Conservation (phyloP, 2,113 vertebrate genomes). For the Ageneiosus marmoratus region DNA sequence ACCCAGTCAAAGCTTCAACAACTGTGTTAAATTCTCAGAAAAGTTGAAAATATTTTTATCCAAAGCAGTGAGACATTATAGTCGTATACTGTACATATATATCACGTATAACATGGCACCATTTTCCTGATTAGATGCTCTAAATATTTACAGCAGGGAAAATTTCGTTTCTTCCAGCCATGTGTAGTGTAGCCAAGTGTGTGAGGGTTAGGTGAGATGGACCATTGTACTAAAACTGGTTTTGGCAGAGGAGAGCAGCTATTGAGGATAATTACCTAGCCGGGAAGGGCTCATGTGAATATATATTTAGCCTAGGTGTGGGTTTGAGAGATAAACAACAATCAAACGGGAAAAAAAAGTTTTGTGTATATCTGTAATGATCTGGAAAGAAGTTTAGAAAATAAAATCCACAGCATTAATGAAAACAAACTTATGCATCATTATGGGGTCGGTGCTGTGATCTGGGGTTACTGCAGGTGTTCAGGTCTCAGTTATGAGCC, state of each 20-base stretch:
- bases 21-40: not conserved
- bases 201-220: not conserved
- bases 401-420: not conserved
- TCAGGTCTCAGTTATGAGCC: too few relatives aligned
- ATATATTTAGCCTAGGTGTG: constrained; percentile 44
- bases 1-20: too few relatives aligned
- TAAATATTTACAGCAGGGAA: not conserved
- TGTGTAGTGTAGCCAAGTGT: not conserved
- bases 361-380: not conserved
- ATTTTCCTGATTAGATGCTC: not conserved
- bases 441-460: too few relatives aligned
- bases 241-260: constrained; percentile 27
- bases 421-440: too few relatives aligned
- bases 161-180: not conserved
- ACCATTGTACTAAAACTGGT: constrained; percentile 15
- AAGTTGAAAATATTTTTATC: not conserved
- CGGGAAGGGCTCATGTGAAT: not conserved
- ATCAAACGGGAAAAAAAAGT: not conserved
- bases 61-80: not conserved
- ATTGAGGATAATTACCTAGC: constrained; percentile 42
- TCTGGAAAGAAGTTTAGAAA: not conserved
- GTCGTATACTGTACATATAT: too few relatives aligned
- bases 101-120: not conserved
- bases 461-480: too few relatives aligned
- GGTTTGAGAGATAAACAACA: constrained; percentile 43